phyloP scores from a whole-genome alignment of 2,888 invertebrate genomes.

The Limnephilus auricula region DNA sequence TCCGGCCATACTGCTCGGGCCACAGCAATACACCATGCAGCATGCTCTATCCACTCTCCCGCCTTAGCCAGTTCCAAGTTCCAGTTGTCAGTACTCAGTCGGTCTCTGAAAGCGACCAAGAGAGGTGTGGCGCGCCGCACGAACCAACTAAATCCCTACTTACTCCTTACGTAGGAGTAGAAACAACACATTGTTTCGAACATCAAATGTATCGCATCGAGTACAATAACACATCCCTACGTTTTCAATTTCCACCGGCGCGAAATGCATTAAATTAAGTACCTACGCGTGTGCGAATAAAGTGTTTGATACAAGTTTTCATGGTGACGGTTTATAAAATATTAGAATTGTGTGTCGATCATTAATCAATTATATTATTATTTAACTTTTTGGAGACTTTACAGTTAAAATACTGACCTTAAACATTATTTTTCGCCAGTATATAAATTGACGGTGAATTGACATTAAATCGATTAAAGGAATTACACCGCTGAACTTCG shows the following conservation, averaged over 20 bases:
- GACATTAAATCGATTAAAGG: constrained; percentile 24
- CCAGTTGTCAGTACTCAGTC: not conserved
- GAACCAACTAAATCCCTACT: not conserved
- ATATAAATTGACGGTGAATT: not conserved
- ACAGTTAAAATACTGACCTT: not conserved
- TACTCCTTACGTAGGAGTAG: not conserved
- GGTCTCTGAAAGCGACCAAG: constrained; percentile 24
- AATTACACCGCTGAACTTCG: constrained; percentile 1
- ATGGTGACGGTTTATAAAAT: constrained; percentile 14
- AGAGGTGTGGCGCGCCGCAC: not conserved
- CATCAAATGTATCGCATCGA: not conserved
- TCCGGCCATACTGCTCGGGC: constrained; percentile 5
- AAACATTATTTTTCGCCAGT: not conserved
- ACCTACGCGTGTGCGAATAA: not conserved
- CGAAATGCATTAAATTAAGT: not conserved
- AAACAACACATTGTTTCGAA: constrained; percentile 3
- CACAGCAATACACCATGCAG: not conserved
- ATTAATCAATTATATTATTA: not conserved
- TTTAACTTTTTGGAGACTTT: not conserved
- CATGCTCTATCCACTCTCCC: not conserved
- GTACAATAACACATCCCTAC: not conserved
- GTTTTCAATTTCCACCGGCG: constrained; percentile 5
- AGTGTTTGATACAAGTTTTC: constrained; percentile 24
- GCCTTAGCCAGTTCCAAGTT: not conserved
- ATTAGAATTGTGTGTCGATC: not conserved